A percentile compares a stretch with the other conserved stretches of the same genome.
Conservation (phyloP, 1,140 invertebrate species). For the Lerema accius region DNA sequence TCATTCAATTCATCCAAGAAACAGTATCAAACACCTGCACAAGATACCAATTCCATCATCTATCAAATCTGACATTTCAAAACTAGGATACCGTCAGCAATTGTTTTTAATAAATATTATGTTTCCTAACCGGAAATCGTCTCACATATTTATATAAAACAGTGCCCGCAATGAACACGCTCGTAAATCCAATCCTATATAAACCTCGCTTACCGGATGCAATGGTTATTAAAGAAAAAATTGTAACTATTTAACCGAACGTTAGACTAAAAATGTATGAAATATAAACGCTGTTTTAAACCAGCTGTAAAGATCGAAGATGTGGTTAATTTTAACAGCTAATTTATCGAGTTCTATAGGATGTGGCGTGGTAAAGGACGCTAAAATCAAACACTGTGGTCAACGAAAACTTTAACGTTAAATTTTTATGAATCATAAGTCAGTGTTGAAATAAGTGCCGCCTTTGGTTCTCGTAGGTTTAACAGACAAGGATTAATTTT, state of each 20-base stretch:
- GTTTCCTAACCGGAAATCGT: constrained; percentile 71
- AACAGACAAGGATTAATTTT: constrained; percentile 7
- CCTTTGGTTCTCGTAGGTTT: constrained; percentile 10
- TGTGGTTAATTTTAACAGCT: constrained; percentile 60
- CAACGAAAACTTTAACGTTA: constrained; percentile 7
- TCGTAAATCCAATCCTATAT: constrained; percentile 77
- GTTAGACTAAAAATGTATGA: constrained; percentile 45
- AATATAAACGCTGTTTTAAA: constrained; percentile 34
- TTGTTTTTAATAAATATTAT: constrained; percentile 70
- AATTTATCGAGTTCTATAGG: constrained; percentile 64
- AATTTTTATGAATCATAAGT: constrained; percentile 45
- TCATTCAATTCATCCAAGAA: too few relatives aligned
- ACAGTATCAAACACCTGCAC: too few relatives aligned
- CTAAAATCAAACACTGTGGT: constrained; percentile 48
- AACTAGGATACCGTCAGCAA: constrained; percentile 47
- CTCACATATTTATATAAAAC: constrained; percentile 77
- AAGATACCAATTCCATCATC: neutral
- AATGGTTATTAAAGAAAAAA: constrained; percentile 68
- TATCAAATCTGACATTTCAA: constrained; percentile 24
- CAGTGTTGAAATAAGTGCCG: constrained; percentile 39
- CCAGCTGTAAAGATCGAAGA: constrained; percentile 43
- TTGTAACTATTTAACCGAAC: constrained; percentile 64
- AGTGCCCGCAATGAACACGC: constrained; percentile 76
- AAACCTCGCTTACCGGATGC: constrained; percentile 68
- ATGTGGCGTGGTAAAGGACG: constrained; percentile 58